Evolutionary conservation across 2,888 invertebrate species (phyloP).

Genomic region (Agriotes lineatus): DNA sequence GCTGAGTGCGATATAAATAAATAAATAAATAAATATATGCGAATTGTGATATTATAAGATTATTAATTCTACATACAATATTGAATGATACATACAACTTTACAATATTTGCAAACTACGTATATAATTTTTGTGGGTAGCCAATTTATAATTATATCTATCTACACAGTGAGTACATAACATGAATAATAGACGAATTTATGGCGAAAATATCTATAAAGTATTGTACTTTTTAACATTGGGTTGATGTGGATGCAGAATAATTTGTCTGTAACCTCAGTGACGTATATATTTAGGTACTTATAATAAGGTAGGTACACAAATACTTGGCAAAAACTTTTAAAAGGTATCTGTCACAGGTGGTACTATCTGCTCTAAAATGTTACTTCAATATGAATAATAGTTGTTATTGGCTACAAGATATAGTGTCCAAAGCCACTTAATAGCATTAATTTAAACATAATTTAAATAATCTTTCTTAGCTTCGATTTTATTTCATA

Average conservation of each 20-base stretch:
- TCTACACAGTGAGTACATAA: constrained; percentile 37
- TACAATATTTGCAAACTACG: constrained; percentile 40
- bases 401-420: too few relatives aligned
- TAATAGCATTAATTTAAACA: too few relatives aligned
- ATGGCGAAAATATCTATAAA: constrained; percentile 35
- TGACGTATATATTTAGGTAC: not conserved
- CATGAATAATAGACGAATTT: constrained; percentile 32
- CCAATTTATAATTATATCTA: constrained; percentile 26
- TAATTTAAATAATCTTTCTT: too few relatives aligned
- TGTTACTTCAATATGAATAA: too few relatives aligned
- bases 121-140: constrained; percentile 20
- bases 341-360: not conserved
- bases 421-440: too few relatives aligned
- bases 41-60: constrained; percentile 3
- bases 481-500: too few relatives aligned
- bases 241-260: constrained; percentile 9
- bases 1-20: too few relatives aligned
- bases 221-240: constrained; percentile 25
- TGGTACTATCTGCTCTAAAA: too few relatives aligned
- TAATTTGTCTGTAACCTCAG: not conserved
- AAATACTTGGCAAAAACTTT: constrained; percentile 3
- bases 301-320: constrained; percentile 4
- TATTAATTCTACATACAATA: constrained; percentile 34
- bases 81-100: constrained; percentile 39
- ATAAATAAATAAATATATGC: too few relatives aligned